These are phyloP conservation scores for Hemitrygon akajei DNA, from an alignment of 2,797 vertebrate genomes.

Conservation along the genomic window DNA sequence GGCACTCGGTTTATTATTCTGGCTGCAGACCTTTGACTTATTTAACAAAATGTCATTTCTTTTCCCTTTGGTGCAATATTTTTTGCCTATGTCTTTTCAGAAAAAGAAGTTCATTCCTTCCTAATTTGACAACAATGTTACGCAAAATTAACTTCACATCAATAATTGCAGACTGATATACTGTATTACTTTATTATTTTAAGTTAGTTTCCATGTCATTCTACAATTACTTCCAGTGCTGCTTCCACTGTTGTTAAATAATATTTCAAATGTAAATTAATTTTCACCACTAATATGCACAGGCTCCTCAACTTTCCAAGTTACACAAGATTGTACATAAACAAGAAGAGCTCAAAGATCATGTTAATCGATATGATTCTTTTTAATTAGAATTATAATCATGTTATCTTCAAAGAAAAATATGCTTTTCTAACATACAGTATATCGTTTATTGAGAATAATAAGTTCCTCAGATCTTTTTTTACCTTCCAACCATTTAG, in stretches of 20 bases:
- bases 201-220: neutral
- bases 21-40: neutral
- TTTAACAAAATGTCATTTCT: neutral
- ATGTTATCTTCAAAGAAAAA: neutral
- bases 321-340: neutral
- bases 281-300: slow-evolving; percentile 14
- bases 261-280: slow-evolving; percentile 23
- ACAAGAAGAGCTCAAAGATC: neutral
- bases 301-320: slow-evolving; percentile 18
- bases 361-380: neutral
- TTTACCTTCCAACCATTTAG: neutral
- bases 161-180: neutral
- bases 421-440: neutral
- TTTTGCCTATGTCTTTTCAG: neutral
- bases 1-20: neutral
- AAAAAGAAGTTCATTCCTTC: neutral
- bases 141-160: no score
- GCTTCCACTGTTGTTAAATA: neutral
- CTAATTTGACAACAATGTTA: neutral
- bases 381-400: neutral
- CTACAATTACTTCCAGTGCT: neutral
- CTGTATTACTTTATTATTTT: neutral
- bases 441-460: neutral
- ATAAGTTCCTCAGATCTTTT: neutral
- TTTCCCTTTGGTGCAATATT: neutral